Percentiles rank a stretch among this genome's conserved stretches.
Conservation (phyloP, 1,140 invertebrate genomes). For the Notospermus geniculatus region DNA sequence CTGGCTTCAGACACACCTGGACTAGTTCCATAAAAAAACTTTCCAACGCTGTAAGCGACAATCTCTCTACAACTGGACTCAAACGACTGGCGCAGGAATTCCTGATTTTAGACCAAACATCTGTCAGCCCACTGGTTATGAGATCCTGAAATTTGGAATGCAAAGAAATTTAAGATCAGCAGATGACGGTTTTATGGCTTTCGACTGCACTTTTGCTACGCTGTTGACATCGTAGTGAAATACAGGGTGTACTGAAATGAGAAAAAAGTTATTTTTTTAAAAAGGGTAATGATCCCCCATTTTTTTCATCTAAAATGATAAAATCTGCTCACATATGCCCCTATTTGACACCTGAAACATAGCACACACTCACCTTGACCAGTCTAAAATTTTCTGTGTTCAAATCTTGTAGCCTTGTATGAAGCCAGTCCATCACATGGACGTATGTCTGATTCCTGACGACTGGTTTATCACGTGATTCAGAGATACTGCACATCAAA, state of each 20-base stretch:
- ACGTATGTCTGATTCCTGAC: constrained; percentile 29
- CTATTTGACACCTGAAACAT: no score
- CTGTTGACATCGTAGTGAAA: no score
- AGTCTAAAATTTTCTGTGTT: constrained; percentile 9
- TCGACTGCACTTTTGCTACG: no score
- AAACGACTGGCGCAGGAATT: constrained; percentile 35
- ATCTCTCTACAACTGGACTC: constrained; percentile 20
- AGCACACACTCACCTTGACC: no score
- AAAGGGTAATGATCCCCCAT: no score
- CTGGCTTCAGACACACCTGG: constrained; percentile 19
- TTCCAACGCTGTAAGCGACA: constrained; percentile 26
- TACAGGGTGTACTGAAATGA: no score
- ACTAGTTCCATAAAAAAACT: constrained; percentile 27
- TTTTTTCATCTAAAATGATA: no score
- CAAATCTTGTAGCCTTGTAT: not conserved
- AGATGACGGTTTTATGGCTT: no score
- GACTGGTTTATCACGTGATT: constrained; percentile 26
- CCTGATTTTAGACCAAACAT: constrained; percentile 45
- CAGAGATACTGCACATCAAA: constrained; percentile 4
- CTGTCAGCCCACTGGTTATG: constrained; percentile 31
- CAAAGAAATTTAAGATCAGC: no score
- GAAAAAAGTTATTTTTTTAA: no score
- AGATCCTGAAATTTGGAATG: no score
- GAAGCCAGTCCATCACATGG: constrained; percentile 30
- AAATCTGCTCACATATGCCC: no score